A percentile compares a stretch with the other conserved stretches of the same genome.
These are phyloP conservation scores for Oikopleura vanhoeffeni DNA, from an alignment of 23 tunicate species.

Conservation along the genomic window DNA sequence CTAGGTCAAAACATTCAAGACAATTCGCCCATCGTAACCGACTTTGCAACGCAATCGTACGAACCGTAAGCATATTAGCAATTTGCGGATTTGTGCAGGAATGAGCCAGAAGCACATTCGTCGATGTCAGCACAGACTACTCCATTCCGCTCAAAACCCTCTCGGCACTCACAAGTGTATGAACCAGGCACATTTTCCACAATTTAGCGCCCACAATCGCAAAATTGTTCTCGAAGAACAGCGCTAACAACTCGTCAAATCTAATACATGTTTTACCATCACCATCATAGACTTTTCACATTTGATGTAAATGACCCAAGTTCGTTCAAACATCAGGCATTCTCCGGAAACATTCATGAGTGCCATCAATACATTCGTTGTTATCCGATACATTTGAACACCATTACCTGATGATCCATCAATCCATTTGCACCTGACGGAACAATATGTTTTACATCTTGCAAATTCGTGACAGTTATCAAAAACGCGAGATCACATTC, in stretches of 20 bases:
- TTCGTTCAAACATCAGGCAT: not conserved
- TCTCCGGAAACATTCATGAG: not conserved
- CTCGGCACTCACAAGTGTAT: conserved; percentile 33
- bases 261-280: conserved; percentile 16
- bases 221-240: not conserved
- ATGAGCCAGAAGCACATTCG: not conserved
- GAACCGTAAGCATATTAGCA: not conserved
- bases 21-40: not conserved
- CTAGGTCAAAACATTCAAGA: not conserved
- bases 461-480: not conserved
- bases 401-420: conserved; percentile 15
- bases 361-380: conserved; percentile 13
- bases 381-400: not conserved
- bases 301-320: not conserved
- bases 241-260: conserved; percentile 37
- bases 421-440: not conserved
- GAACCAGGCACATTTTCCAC: conserved; percentile 29
- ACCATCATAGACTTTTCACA: not conserved
- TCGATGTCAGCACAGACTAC: not conserved
- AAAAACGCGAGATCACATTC: not conserved
- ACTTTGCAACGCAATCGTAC: not conserved
- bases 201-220: conserved; percentile 35
- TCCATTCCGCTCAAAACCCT: conserved; percentile 25
- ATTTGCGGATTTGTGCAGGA: not conserved
- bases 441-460: not conserved